A percentile compares a stretch with the other conserved stretches of the same genome.
phyloP scores from a whole-genome alignment of 2,797 vertebrate species.

The Mycteria americana region DNA sequence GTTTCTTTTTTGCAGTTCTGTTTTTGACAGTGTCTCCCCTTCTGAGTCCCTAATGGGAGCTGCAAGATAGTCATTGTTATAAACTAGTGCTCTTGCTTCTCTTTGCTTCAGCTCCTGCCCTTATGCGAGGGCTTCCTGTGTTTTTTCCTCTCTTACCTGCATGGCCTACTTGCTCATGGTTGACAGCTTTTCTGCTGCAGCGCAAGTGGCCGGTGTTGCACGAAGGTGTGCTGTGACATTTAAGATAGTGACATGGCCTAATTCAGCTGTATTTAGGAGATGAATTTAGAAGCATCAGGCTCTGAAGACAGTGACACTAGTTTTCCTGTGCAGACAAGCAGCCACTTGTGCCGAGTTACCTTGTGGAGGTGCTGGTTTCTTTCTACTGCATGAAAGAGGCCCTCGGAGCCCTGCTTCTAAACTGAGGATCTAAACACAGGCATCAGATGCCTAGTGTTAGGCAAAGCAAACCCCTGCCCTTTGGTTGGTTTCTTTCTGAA shows the following conservation, averaged over 20 bases:
- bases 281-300: neutral
- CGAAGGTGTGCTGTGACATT: neutral
- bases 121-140: neutral
- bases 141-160: neutral
- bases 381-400: neutral
- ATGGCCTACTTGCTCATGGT: neutral
- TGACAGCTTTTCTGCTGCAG: neutral
- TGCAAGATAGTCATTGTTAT: neutral
- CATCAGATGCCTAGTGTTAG: neutral
- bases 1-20: neutral
- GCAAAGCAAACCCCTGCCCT: neutral
- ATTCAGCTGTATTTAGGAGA: neutral
- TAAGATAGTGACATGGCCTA: neutral
- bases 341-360: neutral
- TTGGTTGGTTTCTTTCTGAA: neutral
- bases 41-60: neutral
- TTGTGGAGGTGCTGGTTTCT: neutral
- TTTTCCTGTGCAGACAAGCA: neutral
- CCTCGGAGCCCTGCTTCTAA: neutral
- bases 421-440: neutral
- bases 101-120: neutral
- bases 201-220: neutral
- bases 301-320: neutral
- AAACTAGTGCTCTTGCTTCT: neutral
- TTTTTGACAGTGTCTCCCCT: neutral